Evolutionary conservation across 1,140 invertebrate species (phyloP), one percentile per base, ranked within the genome.

Genomic region (Drosophila chauvacae): DNA sequence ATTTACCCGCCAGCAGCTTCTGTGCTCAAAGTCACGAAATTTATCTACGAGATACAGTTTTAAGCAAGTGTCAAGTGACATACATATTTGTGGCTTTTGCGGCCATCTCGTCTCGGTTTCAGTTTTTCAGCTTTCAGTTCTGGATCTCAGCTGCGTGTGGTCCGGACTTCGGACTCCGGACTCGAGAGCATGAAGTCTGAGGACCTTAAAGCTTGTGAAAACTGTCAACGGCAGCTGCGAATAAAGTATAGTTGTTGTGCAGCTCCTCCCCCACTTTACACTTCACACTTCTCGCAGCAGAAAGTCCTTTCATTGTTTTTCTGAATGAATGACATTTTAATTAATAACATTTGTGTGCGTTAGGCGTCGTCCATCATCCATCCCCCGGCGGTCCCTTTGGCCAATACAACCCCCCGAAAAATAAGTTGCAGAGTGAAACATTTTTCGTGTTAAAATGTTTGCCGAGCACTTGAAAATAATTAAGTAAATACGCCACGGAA

Each of bases 391-490:
- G 4, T n/a, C 16, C 56, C 20, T 26, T 23, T 44, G 28, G 6
- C 48, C 50, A 64, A 45, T 37, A 65, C 63, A 70, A 55, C 53
- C 45, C 45, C 69, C 69, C 53, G 30, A 72, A 71, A 56, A 58
- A 58, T 58, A 70, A 59, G 70, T 58, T 64, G 57, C 51, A 18
- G 55, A 51, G 42, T 58, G 85, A 88, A 88, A 88, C 86, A 88
- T 90, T 88, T 88, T 88, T 88, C 85, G 86, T 88, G 85, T 90
- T 90, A 90, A 88, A 90, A 70, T 88, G 85, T 88, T 88, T 88
- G 78, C 86, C 70, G 55, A 85, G 85, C 85, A 88, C 85, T 88
- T 88, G 60, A 85, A 81, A 88, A 88, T 88, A 88, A 88, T 88
- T 88, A 90, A 88, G 85, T 85, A 88, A 88, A 90, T 88, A 88